phyloP scores from a whole-genome alignment of 2,888 invertebrate genomes.

The Apamea crenata region DNA sequence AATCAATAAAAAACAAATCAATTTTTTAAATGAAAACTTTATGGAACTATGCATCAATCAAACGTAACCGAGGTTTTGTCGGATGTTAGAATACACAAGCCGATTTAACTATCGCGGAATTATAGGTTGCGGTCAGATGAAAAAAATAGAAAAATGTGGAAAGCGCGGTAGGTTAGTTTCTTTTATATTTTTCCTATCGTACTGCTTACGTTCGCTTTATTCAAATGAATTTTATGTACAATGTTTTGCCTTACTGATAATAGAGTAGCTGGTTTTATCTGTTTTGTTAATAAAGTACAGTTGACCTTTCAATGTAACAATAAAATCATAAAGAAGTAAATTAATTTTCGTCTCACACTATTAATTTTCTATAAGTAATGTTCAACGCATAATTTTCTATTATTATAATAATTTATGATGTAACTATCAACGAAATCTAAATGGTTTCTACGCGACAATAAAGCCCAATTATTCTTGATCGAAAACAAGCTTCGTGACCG shows the following conservation, averaged over 20 bases:
- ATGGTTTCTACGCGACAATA: slow-evolving; percentile 5
- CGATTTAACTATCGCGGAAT: slow-evolving; percentile 62
- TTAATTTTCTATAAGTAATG: not conserved
- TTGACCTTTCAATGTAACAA: not conserved
- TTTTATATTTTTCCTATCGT: slow-evolving; percentile 31
- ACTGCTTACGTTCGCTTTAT: slow-evolving; percentile 27
- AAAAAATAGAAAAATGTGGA: slow-evolving; percentile 44
- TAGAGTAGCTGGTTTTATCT: not conserved
- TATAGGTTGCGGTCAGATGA: slow-evolving; percentile 56
- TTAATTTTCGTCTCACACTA: not conserved
- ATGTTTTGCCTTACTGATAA: slow-evolving; percentile 9
- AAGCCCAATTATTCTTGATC: slow-evolving; percentile 13
- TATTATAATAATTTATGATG: not conserved
- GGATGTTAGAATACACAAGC: slow-evolving; percentile 58
- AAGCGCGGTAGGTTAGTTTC: slow-evolving; percentile 22
- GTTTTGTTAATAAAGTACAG: not conserved
- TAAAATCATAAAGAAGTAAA: not conserved
- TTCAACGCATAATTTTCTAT: not conserved
- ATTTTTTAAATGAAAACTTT: slow-evolving; percentile 58
- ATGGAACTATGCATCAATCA: slow-evolving; percentile 62
- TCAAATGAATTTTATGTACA: slow-evolving; percentile 13
- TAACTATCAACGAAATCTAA: slow-evolving; percentile 10
- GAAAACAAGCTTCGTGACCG: slow-evolving; percentile 13
- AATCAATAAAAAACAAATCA: slow-evolving; percentile 48
- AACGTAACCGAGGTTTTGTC: slow-evolving; percentile 56